Percentiles rank a stretch among this genome's conserved stretches.
Evolutionary conservation across 2,113 vertebrate genomes (phyloP).

Genomic region (Urocynchramus pylzowi): DNA sequence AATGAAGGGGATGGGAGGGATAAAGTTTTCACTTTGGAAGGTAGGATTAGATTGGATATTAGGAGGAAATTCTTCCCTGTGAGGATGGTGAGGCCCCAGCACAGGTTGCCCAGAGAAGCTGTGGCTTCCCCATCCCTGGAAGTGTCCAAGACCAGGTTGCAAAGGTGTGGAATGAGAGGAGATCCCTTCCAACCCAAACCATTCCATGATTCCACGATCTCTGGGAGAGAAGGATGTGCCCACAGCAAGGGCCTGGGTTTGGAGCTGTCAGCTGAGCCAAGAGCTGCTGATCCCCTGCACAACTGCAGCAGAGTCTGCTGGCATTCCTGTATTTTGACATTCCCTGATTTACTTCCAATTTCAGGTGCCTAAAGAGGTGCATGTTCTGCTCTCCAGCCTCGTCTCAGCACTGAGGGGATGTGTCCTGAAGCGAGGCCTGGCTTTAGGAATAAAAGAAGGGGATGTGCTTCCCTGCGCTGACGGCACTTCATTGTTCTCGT

Average conservation of each 20-base stretch:
- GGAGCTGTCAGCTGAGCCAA: background rate
- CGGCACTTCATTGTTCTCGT: background rate
- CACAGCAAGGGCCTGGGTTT: background rate
- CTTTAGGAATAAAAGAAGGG: background rate
- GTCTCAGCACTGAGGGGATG: background rate
- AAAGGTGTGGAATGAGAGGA: background rate
- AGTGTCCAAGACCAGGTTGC: accelerated
- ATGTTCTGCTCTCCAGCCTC: background rate
- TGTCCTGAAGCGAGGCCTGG: background rate
- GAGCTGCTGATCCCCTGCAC: background rate
- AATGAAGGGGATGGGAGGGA: background rate
- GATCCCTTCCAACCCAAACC: background rate
- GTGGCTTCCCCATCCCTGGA: background rate
- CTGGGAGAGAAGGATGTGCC: background rate
- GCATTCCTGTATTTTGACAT: background rate
- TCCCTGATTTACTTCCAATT: background rate
- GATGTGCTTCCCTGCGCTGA: background rate
- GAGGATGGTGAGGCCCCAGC: background rate
- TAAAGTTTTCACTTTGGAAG: background rate
- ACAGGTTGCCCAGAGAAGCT: background rate
- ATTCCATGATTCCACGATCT: background rate
- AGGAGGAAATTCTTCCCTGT: background rate
- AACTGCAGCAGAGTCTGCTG: background rate
- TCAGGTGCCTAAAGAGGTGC: background rate
- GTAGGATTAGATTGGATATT: background rate